A percentile compares a stretch with the other conserved stretches of the same genome.
These are phyloP conservation scores for Carterocephalus palaemon DNA, from an alignment of 2,888 invertebrate species.

Conservation along the genomic window DNA sequence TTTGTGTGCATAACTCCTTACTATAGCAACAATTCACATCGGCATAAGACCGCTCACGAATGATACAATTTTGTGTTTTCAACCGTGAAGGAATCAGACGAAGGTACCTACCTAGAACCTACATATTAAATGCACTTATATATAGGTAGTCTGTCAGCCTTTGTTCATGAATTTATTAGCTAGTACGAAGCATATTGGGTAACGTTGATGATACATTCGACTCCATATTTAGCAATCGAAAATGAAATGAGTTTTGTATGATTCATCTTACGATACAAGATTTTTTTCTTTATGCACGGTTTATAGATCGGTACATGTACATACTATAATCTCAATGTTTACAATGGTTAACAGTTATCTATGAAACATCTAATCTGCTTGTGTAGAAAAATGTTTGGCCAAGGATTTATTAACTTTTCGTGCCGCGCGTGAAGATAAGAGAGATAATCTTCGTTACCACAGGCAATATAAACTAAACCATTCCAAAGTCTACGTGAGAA, in stretches of 20 bases:
- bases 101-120: too few species aligned
- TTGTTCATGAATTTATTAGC: conserved; percentile 56
- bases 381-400: background rate
- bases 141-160: too few species aligned
- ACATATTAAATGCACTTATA: too few species aligned
- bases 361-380: conserved; percentile 1
- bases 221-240: conserved; percentile 16
- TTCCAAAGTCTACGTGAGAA: conserved; percentile 7
- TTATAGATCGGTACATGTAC: too few species aligned
- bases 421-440: conserved; percentile 6
- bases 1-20: conserved; percentile 4
- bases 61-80: conserved; percentile 38
- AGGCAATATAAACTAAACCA: too few species aligned
- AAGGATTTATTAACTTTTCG: conserved; percentile 2
- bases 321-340: background rate
- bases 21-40: too few species aligned
- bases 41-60: conserved; percentile 34
- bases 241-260: conserved; percentile 10
- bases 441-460: background rate
- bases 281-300: too few species aligned
- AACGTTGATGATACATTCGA: conserved; percentile 23
- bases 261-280: too few species aligned
- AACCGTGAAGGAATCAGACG: conserved; percentile 53
- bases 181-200: conserved; percentile 45
- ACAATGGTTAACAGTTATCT: too few species aligned